phyloP scores from a whole-genome alignment of 2,888 invertebrate species.

The Agapostemon virescens region DNA sequence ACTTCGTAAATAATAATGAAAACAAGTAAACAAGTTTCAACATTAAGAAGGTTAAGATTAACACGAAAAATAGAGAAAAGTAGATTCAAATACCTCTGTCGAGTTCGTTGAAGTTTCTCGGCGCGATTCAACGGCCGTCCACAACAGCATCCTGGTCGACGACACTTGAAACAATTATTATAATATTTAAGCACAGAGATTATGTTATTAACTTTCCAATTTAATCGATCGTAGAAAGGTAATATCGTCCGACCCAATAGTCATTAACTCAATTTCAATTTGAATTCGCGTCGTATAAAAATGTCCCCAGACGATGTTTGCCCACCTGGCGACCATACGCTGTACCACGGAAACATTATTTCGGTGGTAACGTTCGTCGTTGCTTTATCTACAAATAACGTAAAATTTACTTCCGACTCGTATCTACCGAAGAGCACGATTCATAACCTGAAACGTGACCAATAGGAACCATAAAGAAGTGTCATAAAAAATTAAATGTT shows the following conservation, averaged over 20 bases:
- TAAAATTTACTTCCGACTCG: constrained; percentile 5
- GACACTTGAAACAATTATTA: constrained; percentile 28
- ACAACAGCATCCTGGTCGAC: constrained; percentile 32
- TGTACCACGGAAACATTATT: constrained; percentile 17
- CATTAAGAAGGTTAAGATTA: not conserved
- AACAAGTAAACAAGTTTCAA: not conserved
- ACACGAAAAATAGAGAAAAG: not conserved
- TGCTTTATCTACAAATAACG: constrained; percentile 13
- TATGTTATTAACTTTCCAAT: constrained; percentile 33
- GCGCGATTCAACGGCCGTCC: constrained; percentile 14
- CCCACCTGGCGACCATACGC: constrained; percentile 30
- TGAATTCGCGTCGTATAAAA: constrained; percentile 42
- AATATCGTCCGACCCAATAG: constrained; percentile 27
- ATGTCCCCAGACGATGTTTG: constrained; percentile 4
- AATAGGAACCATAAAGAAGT: not conserved
- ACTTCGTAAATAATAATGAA: not conserved
- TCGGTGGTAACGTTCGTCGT: constrained; percentile 21
- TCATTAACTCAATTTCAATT: constrained; percentile 30
- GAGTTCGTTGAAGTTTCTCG: constrained; percentile 12
- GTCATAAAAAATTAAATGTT: not conserved
- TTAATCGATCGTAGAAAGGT: constrained; percentile 41
- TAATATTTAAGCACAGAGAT: constrained; percentile 34
- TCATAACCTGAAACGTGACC: not conserved
- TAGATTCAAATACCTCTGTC: constrained; percentile 38
- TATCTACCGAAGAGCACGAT: constrained; percentile 4